These are phyloP conservation scores for Drosophila kurseongensis DNA, from an alignment of 1,140 invertebrate species.

Conservation along the genomic window DNA sequence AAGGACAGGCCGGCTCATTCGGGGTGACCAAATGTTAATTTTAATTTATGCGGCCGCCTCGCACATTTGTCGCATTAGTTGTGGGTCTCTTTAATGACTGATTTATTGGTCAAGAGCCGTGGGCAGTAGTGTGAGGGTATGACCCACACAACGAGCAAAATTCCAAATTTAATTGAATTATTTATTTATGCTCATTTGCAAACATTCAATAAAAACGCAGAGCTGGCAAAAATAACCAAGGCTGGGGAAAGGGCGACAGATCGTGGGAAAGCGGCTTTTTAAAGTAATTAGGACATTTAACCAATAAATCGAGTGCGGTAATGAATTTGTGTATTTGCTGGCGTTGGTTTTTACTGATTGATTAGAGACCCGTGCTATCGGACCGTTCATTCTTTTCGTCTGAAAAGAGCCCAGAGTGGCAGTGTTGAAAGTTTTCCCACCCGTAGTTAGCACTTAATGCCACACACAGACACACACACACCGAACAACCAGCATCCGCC, in stretches of 20 bases:
- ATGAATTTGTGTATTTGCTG: conserved; percentile 17
- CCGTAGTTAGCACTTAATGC: conserved; percentile 69
- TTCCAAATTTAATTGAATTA: conserved; percentile 61
- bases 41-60: conserved; percentile 77
- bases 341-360: conserved; percentile 45
- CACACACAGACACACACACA: conserved; percentile 24
- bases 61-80: conserved; percentile 78
- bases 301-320: conserved; percentile 55
- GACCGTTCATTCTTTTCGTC: conserved; percentile 1
- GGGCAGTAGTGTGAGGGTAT: conserved; percentile 1
- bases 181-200: conserved; percentile 69
- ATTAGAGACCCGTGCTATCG: conserved; percentile 47
- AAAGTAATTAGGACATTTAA: conserved; percentile 75
- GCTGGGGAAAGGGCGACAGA: conserved; percentile 26
- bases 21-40: conserved; percentile 71
- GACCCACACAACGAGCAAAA: conserved; percentile 12
- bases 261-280: conserved; percentile 57
- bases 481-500: conserved; percentile 21
- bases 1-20: conserved; percentile 10
- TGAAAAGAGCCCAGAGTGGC: conserved; percentile 8
- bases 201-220: conserved; percentile 69
- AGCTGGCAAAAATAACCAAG: conserved; percentile 32
- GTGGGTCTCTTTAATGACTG: conserved; percentile 77
- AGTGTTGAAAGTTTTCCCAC: conserved; percentile 45
- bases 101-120: conserved; percentile 69